Evolutionary conservation across 2,113 vertebrate species (phyloP), one percentile per base, ranked within the genome.

Genomic region (Smithornis capensis): DNA sequence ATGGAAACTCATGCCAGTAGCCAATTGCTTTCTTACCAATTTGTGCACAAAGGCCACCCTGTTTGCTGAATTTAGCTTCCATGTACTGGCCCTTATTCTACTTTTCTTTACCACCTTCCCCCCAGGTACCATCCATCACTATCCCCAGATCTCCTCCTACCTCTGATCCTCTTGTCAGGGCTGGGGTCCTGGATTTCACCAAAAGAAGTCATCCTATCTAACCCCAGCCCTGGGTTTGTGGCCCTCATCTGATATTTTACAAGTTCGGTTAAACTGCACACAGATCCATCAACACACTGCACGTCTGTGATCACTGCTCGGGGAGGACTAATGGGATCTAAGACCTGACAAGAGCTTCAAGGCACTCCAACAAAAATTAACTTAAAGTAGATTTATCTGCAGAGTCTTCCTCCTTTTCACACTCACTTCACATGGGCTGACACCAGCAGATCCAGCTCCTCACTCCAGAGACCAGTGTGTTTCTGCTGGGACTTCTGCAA

Each of bases 241-340:
- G 8, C 24, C 22, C 19, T n/a, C 6, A 0, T 15, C 14, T 21
- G 10, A 60, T 62, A 37, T 49, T 22, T 23, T 40, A 9, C 14
- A 83, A 50, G 10, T n/a, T 31, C 23, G 4, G 4, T 21, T 55
- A 53, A 77, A 74, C 16, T 0, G 0, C 31, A 63, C 37, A 67
- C 7, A 50, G n/a, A 70, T 37, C 8, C 40, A 70, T 21, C 42
- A 60, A 50, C 9, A 24, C 2, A 5, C 4, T 28, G 13, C 15
- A 59, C 0, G 0, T 7, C 25, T 71, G 10, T 18, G 8, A 38
- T 31, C 38, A 49, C 31, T 29, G 14, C 47, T 91, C 45, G 57
- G 14, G 3, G 37, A 23, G 18, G 38, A 50, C 23, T 55, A 49
- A 68, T 0, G 2, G 31, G 14, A 89, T 35, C 23, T 35, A 76